Evolutionary conservation across 1,140 invertebrate species (phyloP), one percentile per base, ranked within the genome.

Genomic region (Pogonognathellus flavescens): DNA sequence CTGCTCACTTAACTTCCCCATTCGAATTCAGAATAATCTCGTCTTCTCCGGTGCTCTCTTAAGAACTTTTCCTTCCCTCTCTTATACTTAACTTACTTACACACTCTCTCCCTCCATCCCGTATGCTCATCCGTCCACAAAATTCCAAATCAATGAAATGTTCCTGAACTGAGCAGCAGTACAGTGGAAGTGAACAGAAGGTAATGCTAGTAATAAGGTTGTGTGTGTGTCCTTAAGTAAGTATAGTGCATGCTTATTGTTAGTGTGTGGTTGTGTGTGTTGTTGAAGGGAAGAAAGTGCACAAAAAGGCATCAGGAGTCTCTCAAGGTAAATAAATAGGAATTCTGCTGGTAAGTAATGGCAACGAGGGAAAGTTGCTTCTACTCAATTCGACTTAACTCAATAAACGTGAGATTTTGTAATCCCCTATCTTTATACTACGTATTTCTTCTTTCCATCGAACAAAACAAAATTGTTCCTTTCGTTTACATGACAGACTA

Each of bases 101-200:
- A 66, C 62, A 20, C 62, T 66, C 62, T 25, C 62, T 10, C 20
- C 62, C 62, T 49, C 70, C 25, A 25, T 76, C 25, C 25, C 62
- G 10, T 22, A 25, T 76, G 70, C 49, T 31, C 70, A 76, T 50
- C 70, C 31, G 70, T 50, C 41, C 16, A 49, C 31, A 76, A 49
- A 14, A 49, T 76, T 76, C 49, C 25, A 76, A 76, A 76, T 76
- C 70, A 76, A 76, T 76, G 70, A 76, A 76, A 41, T 41, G 41
- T 31, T 49, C 11, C 18, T 11, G 20, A 66, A 66, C 25, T 66
- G 20, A 66, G 25, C 25, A n/a, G 8, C 62, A 13, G 20, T 25
- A 25, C 14, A 25, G 14, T 25, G 25, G 13, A 66, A 20, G 59
- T 18, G 14, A 22, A 20, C 18, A 25, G 14, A 20, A 22, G 22